phyloP scores from a whole-genome alignment of 2,113 vertebrate species.

The Gila orcuttii region DNA sequence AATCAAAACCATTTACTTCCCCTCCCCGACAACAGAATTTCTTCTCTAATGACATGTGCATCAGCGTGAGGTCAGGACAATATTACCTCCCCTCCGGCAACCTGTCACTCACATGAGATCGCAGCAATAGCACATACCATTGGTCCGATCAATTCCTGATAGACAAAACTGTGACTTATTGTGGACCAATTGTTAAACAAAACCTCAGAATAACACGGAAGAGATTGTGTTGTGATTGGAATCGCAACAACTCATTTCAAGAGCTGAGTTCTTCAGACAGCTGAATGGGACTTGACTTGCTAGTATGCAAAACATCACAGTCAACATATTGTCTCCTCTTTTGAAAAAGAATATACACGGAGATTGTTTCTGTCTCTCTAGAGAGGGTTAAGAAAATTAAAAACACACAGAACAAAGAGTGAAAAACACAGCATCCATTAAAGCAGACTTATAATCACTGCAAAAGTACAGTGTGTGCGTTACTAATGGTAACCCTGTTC shows the following conservation, averaged over 20 bases:
- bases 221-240: neutral
- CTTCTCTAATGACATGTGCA: too few relatives aligned
- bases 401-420: neutral
- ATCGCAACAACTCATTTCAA: neutral
- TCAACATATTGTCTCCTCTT: neutral
- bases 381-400: neutral
- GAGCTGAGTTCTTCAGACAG: neutral
- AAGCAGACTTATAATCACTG: neutral
- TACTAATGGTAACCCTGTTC: neutral
- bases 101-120: too few relatives aligned
- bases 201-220: neutral
- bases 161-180: neutral
- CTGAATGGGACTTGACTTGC: constrained; percentile 15
- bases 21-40: too few relatives aligned
- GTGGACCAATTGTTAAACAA: neutral
- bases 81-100: too few relatives aligned
- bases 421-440: constrained; percentile 4
- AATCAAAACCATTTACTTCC: too few relatives aligned
- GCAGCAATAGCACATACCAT: too few relatives aligned
- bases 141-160: too few relatives aligned
- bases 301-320: constrained; percentile 5
- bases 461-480: neutral
- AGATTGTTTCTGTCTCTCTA: neutral
- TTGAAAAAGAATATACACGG: neutral
- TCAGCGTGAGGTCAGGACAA: too few relatives aligned